phyloP scores from a whole-genome alignment of 2,888 invertebrate genomes.

The Pyralis farinalis region DNA sequence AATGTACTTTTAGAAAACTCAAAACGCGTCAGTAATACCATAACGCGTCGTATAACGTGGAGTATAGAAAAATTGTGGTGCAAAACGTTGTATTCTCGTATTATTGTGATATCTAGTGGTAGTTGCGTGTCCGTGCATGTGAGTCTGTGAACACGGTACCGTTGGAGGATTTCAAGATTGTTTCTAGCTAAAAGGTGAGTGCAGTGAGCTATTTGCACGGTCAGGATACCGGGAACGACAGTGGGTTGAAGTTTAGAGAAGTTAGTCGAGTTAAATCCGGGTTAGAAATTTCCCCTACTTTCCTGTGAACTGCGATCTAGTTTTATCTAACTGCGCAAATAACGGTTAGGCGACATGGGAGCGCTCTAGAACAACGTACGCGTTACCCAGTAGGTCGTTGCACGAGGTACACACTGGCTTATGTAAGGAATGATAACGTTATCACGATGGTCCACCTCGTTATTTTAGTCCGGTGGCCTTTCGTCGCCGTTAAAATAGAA shows the following conservation, averaged over 20 bases:
- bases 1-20: conserved; percentile 78
- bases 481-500: conserved; percentile 15
- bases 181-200: conserved; percentile 67
- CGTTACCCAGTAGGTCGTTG: conserved; percentile 29
- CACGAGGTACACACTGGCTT: conserved; percentile 29
- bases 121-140: conserved; percentile 72
- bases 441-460: conserved; percentile 32
- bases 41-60: conserved; percentile 59
- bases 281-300: conserved; percentile 1
- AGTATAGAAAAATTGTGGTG: conserved; percentile 56
- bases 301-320: conserved; percentile 10
- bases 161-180: conserved; percentile 57
- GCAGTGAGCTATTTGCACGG: conserved; percentile 9
- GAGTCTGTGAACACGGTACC: conserved; percentile 62
- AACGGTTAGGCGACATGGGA: conserved; percentile 7
- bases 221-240: background rate
- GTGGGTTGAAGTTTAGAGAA: background rate
- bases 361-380: conserved; percentile 1
- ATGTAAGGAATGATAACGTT: conserved; percentile 59
- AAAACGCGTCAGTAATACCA: conserved; percentile 64
- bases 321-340: conserved; percentile 26
- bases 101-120: conserved; percentile 68
- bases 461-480: conserved; percentile 39
- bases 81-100: conserved; percentile 56
- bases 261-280: background rate